A percentile compares a stretch with the other conserved stretches of the same genome.
These are phyloP conservation scores for Saccopteryx leptura DNA, from an alignment of 2,113 vertebrate species.

Conservation along the genomic window DNA sequence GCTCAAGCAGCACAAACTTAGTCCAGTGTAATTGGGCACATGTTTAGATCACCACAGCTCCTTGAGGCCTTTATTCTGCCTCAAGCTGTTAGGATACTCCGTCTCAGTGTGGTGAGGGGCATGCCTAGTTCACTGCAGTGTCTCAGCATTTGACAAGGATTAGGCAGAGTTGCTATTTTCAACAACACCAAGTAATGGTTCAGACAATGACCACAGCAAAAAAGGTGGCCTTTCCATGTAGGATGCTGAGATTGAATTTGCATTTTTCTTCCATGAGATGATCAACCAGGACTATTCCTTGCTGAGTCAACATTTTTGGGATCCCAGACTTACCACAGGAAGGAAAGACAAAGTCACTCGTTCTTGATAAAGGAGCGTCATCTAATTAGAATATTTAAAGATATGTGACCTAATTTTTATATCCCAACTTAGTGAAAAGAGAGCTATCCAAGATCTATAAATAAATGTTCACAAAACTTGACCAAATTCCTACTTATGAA, in stretches of 20 bases:
- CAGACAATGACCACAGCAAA: background rate
- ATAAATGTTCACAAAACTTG: background rate
- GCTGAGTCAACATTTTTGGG: background rate
- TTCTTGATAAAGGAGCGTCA: background rate
- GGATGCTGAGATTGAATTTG: background rate
- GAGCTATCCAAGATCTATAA: background rate
- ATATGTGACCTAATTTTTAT: background rate
- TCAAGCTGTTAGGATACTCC: background rate
- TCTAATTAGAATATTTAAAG: conserved; percentile 43
- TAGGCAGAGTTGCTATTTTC: background rate
- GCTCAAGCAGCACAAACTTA: background rate
- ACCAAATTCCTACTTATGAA: background rate
- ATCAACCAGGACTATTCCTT: background rate
- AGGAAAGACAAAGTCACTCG: background rate
- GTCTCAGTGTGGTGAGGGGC: background rate
- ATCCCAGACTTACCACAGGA: background rate
- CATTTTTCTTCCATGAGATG: background rate
- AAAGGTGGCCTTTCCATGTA: background rate
- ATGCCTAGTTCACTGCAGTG: background rate
- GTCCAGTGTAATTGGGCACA: background rate
- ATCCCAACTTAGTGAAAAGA: background rate
- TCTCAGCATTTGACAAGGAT: background rate
- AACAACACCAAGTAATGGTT: background rate
- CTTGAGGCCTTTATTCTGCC: background rate
- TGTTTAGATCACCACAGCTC: background rate